Percentiles rank a stretch among this genome's conserved stretches.
Conservation (phyloP, 2,888 invertebrate genomes). For the Coenonympha glycerion region DNA sequence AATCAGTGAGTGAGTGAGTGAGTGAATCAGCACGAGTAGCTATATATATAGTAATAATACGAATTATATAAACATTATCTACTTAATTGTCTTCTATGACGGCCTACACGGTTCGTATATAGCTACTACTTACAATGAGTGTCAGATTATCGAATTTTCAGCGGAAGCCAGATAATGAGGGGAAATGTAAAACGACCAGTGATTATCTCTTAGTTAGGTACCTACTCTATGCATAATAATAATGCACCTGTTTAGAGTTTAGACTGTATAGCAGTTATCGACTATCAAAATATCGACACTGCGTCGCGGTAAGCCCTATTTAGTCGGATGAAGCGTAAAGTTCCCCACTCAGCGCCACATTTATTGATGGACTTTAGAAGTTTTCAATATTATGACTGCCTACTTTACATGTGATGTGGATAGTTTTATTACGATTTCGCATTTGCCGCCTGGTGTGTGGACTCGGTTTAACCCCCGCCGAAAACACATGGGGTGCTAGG, state of each 20-base stretch:
- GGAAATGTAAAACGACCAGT: constrained; percentile 16
- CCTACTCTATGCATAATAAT: constrained; percentile 21
- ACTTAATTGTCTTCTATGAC: not conserved
- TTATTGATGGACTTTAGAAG: constrained; percentile 76
- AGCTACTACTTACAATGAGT: constrained; percentile 5
- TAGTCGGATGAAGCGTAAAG: constrained; percentile 43
- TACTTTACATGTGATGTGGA: constrained; percentile 72
- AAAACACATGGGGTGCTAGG: constrained; percentile 33
- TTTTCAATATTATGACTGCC: constrained; percentile 72
- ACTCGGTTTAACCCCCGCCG: constrained; percentile 43
- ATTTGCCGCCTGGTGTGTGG: constrained; percentile 73
- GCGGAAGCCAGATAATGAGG: constrained; percentile 24
- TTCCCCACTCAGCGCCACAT: constrained; percentile 66
- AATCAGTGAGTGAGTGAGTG: too few relatives aligned
- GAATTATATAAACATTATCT: too few relatives aligned
- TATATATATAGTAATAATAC: too few relatives aligned
- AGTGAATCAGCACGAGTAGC: too few relatives aligned
- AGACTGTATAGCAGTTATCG: constrained; percentile 18
- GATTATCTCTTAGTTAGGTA: constrained; percentile 25
- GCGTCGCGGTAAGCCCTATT: constrained; percentile 23
- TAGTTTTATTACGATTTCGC: constrained; percentile 75
- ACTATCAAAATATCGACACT: constrained; percentile 24
- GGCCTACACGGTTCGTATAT: not conserved
- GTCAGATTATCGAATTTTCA: constrained; percentile 21
- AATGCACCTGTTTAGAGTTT: constrained; percentile 15